Base-by-base conservation (phyloP, 2,888 invertebrate species). In the Zygothrica quintamaculata region DNA sequence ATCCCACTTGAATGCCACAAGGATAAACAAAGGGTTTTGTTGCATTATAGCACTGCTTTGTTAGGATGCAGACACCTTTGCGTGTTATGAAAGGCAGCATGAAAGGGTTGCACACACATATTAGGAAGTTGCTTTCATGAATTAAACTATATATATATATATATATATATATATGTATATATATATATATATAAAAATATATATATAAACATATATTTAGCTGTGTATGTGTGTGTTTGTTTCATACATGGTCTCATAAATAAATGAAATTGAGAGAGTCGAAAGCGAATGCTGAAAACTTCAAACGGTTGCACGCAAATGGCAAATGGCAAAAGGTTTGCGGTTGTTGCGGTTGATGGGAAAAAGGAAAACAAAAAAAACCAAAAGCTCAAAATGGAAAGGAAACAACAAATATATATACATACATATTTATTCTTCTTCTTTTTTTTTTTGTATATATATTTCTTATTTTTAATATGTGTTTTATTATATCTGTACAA, bases 281-380 rank as follows among this genome's bases (percentile, higher is more conserved):
- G 15, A 44, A 33, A 44, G 31, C n/a, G 40, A 74, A 64, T 40
- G 33, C 26, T 25, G 26, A 64, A 70, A 53, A 58, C 56, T 52
- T 74, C 75, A 71, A 71, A 69, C 56, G 36, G 26, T 31, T 36
- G 57, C 65, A 79, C 72, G 77, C 60, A 57, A 71, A 56, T 58
- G 33, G 48, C 44, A 57, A 68, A 61, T 61, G 47, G 29, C 11
- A 29, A 18, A 37, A 46, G 56, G 31, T 22, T 25, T 12, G 13
- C 9, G 36, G 15, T 25, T 13, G 22, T 1, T 12, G 13, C 1
- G 34, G 5, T 1, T 11, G 11, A n/a, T 1, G 31, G 3, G 9
- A 4, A 5, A 6, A 37, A 1, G 13, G 11, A 22, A 5, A 22
- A 22, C 3, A 5, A 22, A 22, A 22, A 22, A 5, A 22, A 3